Base-by-base conservation (phyloP, 2,113 vertebrate genomes). In the Arvicanthis niloticus region DNA sequence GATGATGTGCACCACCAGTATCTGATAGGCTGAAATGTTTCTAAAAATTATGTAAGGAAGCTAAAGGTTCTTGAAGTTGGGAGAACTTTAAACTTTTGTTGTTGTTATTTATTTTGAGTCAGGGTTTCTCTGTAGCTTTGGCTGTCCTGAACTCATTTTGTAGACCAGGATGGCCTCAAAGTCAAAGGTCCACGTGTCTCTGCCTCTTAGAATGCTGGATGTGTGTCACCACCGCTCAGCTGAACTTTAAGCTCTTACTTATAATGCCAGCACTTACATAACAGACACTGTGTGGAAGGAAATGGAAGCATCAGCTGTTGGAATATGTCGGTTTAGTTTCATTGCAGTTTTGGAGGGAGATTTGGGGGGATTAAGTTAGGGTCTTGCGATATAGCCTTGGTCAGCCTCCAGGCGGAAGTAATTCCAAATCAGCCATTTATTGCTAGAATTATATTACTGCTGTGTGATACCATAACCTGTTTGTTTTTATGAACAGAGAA, bases 401-500 rank as follows among this genome's bases (percentile, higher is more conserved):
- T 29, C 31, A 37, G 31, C 45, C 45, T 70, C 26, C 26, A 89
- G 26, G 53, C 77, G n/a, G 6, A 48, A 45, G 15, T 62, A 56
- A 60, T 77, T 58, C 9, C 62, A 40, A 45, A 31, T 75, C 53
- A 60, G 9, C n/a, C 56, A 62, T 58, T 76, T 34, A 37, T 22
- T 58, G 73, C 17, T 48, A 21, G 26, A 62, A 85, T 62, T 85
- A n/a, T 3, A 89, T 73, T 89, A 45, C 29, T 8, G 29, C 26
- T 60, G 5, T 76, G n/a, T n/a, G 53, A 29, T 15, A 45, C 56
- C 56, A 76, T 10, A 56, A 40, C 88, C 16, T 42, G 9, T 22
- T 89, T 89, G 48, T 56, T 88, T 96, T 95, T 95, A 92, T 86
- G 67, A 91, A 42, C 88, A 87, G 62, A n/a, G 62, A 89, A 93